These are phyloP conservation scores for Eurypyga helias DNA, from an alignment of 2,113 vertebrate genomes.

Conservation along the genomic window DNA sequence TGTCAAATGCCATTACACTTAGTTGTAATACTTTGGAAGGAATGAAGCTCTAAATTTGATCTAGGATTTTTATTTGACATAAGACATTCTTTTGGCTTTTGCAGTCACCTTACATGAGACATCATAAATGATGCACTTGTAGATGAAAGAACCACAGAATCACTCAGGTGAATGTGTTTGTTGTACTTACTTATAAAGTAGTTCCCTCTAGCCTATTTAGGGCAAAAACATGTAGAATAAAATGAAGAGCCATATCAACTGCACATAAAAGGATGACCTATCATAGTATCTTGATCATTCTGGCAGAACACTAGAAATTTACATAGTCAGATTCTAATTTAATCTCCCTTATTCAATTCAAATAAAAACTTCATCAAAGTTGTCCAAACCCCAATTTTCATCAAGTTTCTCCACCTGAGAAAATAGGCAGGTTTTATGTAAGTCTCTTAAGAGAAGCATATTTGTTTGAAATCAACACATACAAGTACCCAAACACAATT, in stretches of 20 bases:
- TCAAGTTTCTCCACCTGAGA: not conserved
- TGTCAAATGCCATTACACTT: slow-evolving; percentile 61
- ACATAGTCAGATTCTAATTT: not conserved
- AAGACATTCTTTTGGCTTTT: slow-evolving; percentile 41
- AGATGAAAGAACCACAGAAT: slow-evolving; percentile 22
- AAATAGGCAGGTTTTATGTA: not conserved
- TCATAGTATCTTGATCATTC: not conserved
- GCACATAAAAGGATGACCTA: not conserved
- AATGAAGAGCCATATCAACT: not conserved
- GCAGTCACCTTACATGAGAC: slow-evolving; percentile 3
- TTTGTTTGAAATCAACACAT: not conserved
- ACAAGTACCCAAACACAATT: not conserved
- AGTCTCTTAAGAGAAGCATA: not conserved
- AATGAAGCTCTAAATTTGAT: slow-evolving; percentile 66
- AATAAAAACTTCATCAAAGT: not conserved
- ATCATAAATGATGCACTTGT: slow-evolving; percentile 17
- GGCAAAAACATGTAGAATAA: not conserved
- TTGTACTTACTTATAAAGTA: slow-evolving; percentile 1
- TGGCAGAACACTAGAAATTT: not conserved
- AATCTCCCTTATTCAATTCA: not conserved
- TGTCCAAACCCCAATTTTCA: not conserved
- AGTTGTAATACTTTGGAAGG: slow-evolving; percentile 29
- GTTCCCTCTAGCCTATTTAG: not conserved
- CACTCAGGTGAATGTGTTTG: not conserved
- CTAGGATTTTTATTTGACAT: slow-evolving; percentile 55